phyloP scores from a whole-genome alignment of 2,797 vertebrate species.

The Rhincodon typus region DNA sequence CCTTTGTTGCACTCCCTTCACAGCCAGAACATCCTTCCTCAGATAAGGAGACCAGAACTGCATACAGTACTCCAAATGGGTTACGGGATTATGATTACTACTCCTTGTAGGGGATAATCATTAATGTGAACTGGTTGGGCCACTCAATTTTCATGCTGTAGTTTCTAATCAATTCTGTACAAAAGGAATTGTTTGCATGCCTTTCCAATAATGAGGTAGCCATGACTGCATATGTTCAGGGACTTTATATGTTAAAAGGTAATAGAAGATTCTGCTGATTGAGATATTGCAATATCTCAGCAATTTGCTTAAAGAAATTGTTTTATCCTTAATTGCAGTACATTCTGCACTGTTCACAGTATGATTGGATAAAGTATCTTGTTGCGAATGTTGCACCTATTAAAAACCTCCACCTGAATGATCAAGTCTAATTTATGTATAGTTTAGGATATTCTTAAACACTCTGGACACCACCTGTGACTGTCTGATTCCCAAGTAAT shows the following conservation, averaged over 20 bases:
- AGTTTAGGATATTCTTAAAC: not conserved
- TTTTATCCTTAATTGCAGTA: not conserved
- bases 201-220: not conserved
- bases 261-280: not conserved
- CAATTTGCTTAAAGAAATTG: not conserved
- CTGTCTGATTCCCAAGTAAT: not conserved
- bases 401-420: not conserved
- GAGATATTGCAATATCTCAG: not conserved
- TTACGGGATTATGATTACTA: not conserved
- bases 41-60: no score
- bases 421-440: not conserved
- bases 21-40: no score
- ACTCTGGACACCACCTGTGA: not conserved
- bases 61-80: no score
- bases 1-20: no score
- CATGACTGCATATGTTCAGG: not conserved
- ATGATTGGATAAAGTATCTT: not conserved
- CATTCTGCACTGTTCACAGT: not conserved
- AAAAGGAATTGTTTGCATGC: not conserved
- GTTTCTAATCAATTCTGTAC: not conserved
- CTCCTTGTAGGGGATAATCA: not conserved
- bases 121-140: not conserved
- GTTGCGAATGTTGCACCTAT: not conserved
- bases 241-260: not conserved
- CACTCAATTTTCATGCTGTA: not conserved